phyloP scores from a whole-genome alignment of 1,140 invertebrate genomes.

The Heliconius hewitsoni region DNA sequence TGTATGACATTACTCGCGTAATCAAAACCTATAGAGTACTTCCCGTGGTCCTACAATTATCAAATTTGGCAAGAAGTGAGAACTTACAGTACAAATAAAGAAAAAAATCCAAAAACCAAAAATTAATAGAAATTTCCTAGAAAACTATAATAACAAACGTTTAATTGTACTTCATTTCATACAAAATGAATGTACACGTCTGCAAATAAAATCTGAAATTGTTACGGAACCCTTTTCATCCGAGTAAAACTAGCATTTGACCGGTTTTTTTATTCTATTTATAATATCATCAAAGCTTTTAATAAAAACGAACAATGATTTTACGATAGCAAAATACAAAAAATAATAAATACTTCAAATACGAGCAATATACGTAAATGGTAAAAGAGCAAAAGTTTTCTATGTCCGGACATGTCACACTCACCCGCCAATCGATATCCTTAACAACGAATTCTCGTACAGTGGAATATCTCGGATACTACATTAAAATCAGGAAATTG shows the following conservation, averaged over 20 bases:
- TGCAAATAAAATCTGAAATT: no score
- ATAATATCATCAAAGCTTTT: neutral
- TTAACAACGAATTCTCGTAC: slow-evolving; percentile 13
- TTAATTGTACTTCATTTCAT: no score
- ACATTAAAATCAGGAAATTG: slow-evolving; percentile 33
- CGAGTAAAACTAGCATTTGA: no score
- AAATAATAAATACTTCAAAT: slow-evolving; percentile 1
- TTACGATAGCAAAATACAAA: neutral
- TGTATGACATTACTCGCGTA: no score
- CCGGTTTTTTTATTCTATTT: neutral
- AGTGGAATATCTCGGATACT: slow-evolving; percentile 21
- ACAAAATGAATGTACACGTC: no score
- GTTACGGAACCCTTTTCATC: no score
- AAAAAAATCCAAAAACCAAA: no score
- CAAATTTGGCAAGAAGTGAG: fast-evolving
- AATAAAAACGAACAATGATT: neutral
- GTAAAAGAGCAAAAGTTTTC: slow-evolving; percentile 16
- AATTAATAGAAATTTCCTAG: no score
- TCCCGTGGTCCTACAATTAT: no score
- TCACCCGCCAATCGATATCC: slow-evolving; percentile 16
- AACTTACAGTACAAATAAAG: no score
- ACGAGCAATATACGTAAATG: neutral
- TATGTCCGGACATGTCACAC: slow-evolving; percentile 15
- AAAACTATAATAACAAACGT: no score
- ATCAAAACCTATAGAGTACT: no score